A percentile compares a stretch with the other conserved stretches of the same genome.
These are phyloP conservation scores for Rhagologus leucostigma DNA, from an alignment of 2,113 vertebrate species.

Conservation along the genomic window DNA sequence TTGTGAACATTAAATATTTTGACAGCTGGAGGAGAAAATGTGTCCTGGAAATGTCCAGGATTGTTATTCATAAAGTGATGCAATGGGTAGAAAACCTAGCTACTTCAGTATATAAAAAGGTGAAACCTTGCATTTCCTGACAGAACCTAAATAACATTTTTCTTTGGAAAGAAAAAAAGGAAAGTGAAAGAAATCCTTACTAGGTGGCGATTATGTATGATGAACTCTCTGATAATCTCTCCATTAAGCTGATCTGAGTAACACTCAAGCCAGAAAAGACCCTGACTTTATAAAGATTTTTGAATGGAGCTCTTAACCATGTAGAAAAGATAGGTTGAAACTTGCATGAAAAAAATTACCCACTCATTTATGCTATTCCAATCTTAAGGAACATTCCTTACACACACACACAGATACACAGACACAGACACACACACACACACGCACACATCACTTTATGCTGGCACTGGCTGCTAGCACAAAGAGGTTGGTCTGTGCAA, in stretches of 20 bases:
- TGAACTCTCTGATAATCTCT: background rate
- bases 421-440: background rate
- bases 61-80: background rate
- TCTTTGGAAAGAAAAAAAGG: background rate
- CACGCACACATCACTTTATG: background rate
- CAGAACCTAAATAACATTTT: background rate
- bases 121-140: background rate
- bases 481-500: background rate
- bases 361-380: background rate
- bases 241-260: background rate
- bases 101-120: background rate
- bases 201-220: background rate
- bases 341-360: background rate
- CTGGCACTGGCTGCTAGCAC: background rate
- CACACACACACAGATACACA: background rate
- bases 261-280: background rate
- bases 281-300: background rate
- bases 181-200: background rate
- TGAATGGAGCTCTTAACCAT: background rate
- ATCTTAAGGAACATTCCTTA: background rate
- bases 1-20: conserved; percentile 47
- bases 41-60: conserved; percentile 37
- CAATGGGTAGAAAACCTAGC: conserved; percentile 7
- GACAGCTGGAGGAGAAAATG: conserved; percentile 22
- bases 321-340: background rate